phyloP scores from a whole-genome alignment of 2,888 invertebrate genomes.

The Cosmorhoe ocellata region DNA sequence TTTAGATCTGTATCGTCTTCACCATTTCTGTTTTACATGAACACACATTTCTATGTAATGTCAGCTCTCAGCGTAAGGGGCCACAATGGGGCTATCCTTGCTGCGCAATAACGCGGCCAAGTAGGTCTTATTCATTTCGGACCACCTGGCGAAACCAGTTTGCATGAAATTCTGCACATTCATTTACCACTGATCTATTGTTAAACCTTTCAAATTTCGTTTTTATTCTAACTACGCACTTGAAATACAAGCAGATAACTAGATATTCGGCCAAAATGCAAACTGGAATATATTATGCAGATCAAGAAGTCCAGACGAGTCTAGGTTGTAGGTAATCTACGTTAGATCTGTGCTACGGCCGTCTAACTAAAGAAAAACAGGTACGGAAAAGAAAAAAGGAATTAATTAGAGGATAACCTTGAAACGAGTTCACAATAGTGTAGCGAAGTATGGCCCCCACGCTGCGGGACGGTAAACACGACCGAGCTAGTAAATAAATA shows the following conservation, averaged over 20 bases:
- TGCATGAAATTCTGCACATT: slow-evolving; percentile 34
- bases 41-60: slow-evolving; percentile 27
- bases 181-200: slow-evolving; percentile 35
- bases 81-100: slow-evolving; percentile 29
- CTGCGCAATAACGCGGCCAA: slow-evolving; percentile 32
- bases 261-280: slow-evolving; percentile 14
- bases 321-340: slow-evolving; percentile 12
- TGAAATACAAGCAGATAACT: slow-evolving; percentile 15
- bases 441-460: slow-evolving; percentile 32
- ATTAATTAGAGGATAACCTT: slow-evolving; percentile 37
- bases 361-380: slow-evolving; percentile 20
- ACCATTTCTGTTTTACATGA: slow-evolving; percentile 9
- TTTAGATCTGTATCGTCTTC: neutral
- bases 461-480: slow-evolving; percentile 34
- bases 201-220: slow-evolving; percentile 33
- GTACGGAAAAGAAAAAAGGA: slow-evolving; percentile 32
- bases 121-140: slow-evolving; percentile 33
- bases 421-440: slow-evolving; percentile 35
- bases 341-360: slow-evolving; percentile 10
- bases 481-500: slow-evolving; percentile 15
- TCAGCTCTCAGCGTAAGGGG: slow-evolving; percentile 28
- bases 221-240: slow-evolving; percentile 32
- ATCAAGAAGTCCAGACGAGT: slow-evolving; percentile 27
- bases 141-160: slow-evolving; percentile 39
- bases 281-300: slow-evolving; percentile 34